Evolutionary conservation across 2,797 vertebrate species (phyloP).

Genomic region (Dallia pectoralis): DNA sequence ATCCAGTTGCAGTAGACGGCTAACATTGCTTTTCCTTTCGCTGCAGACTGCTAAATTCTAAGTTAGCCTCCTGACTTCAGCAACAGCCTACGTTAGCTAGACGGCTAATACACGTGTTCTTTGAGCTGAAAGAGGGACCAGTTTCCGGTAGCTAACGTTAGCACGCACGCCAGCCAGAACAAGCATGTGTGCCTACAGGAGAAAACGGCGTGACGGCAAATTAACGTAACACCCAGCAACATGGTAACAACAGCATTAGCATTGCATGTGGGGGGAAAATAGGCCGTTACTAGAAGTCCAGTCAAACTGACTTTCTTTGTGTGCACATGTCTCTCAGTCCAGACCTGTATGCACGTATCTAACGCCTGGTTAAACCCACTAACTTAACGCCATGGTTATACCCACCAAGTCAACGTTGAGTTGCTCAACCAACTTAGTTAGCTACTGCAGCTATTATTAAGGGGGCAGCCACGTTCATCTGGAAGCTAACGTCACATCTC

Average conservation of each 20-base stretch:
- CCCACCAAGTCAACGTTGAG: too few species aligned
- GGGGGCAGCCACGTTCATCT: too few species aligned
- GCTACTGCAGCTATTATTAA: too few species aligned
- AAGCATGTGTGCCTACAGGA: not conserved
- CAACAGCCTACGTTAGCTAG: conserved; percentile 40
- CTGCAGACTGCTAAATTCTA: conserved; percentile 59
- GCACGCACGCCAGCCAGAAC: not conserved
- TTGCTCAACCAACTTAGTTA: too few species aligned
- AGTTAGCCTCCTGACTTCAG: conserved; percentile 68
- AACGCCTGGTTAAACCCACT: too few species aligned
- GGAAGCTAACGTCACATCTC: too few species aligned
- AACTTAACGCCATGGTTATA: too few species aligned
- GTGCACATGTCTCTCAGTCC: too few species aligned
- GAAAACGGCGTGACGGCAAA: not conserved
- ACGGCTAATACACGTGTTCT: conserved; percentile 75
- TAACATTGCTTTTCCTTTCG: conserved; percentile 30
- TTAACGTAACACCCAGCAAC: not conserved
- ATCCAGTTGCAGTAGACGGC: not conserved
- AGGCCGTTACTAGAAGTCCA: too few species aligned
- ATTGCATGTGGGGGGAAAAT: too few species aligned
- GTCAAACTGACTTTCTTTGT: too few species aligned
- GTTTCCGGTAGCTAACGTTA: conserved; percentile 59
- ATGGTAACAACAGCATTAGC: not conserved
- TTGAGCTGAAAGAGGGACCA: conserved; percentile 44
- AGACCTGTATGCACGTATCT: too few species aligned